phyloP scores from a whole-genome alignment of 2,113 vertebrate genomes.

The Zingel zingel region DNA sequence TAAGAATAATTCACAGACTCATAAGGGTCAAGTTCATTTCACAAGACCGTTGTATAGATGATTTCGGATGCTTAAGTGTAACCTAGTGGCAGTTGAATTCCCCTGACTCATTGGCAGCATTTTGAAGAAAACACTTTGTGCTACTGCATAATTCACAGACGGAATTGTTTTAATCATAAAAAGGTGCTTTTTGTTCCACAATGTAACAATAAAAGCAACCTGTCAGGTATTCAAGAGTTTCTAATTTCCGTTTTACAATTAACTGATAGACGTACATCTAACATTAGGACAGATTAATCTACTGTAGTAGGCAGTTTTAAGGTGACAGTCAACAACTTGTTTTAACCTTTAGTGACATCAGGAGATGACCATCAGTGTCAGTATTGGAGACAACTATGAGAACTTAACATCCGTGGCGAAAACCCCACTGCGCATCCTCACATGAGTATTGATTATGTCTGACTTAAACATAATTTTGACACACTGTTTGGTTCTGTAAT shows the following conservation, averaged over 20 bases:
- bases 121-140: neutral
- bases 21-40: slow-evolving; percentile 9
- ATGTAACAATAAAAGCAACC: neutral
- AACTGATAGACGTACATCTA: too few relatives aligned
- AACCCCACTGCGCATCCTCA: slow-evolving; percentile 2
- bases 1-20: slow-evolving; percentile 15
- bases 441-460: slow-evolving; percentile 15
- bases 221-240: neutral
- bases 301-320: neutral
- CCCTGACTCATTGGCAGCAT: neutral
- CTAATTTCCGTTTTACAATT: neutral
- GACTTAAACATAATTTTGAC: slow-evolving; percentile 42
- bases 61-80: neutral
- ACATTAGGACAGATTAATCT: neutral
- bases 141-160: neutral
- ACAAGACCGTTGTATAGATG: neutral
- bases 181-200: neutral
- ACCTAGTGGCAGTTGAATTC: neutral
- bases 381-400: neutral
- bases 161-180: neutral
- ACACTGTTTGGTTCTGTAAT: slow-evolving; percentile 47
- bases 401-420: neutral
- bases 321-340: neutral
- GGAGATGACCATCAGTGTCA: neutral
- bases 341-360: neutral